phyloP scores from a whole-genome alignment of 2,113 vertebrate genomes.

The Agelaius tricolor region DNA sequence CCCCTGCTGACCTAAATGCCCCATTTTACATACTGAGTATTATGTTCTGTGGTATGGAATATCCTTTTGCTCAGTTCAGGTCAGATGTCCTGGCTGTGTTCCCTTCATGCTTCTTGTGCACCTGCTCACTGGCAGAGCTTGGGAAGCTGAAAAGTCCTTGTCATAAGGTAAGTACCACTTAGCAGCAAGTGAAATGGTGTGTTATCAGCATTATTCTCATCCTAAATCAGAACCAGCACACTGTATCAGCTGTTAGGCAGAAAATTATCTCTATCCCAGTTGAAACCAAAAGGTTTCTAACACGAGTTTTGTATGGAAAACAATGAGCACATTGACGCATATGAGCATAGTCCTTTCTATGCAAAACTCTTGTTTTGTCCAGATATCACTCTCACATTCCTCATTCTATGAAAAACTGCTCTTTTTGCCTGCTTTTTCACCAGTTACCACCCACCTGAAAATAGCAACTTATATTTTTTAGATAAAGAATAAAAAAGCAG shows the following conservation, averaged over 20 bases:
- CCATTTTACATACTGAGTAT: not conserved
- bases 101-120: not conserved
- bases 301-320: not conserved
- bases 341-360: not conserved
- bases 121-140: not conserved
- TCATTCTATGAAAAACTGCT: not conserved
- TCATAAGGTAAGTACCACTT: not conserved
- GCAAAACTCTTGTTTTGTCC: not conserved
- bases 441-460: not conserved
- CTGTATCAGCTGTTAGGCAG: not conserved
- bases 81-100: not conserved
- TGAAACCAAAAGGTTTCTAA: not conserved
- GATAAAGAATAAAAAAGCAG: not conserved
- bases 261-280: not conserved
- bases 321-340: not conserved
- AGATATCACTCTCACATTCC: not conserved
- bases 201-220: not conserved
- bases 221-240: not conserved
- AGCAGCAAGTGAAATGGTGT: not conserved
- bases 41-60: not conserved
- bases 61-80: not conserved
- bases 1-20: not conserved
- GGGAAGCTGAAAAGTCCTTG: not conserved
- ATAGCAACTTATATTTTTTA: not conserved
- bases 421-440: not conserved